These are phyloP conservation scores for Synergus laeviventris DNA, from an alignment of 2,888 invertebrate genomes.

Conservation along the genomic window DNA sequence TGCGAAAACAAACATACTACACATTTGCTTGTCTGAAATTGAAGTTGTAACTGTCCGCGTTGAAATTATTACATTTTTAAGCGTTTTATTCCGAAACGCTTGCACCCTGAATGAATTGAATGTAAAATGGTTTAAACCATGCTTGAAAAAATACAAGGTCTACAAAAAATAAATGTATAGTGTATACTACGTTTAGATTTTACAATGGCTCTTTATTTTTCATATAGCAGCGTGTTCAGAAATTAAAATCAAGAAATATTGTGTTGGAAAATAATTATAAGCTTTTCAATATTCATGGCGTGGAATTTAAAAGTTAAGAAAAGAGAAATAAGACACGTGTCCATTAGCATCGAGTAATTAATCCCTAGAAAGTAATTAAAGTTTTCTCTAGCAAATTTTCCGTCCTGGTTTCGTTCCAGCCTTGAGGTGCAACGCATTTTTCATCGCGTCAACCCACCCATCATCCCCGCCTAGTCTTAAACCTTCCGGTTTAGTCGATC, in stretches of 20 bases:
- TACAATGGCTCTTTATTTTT: not conserved
- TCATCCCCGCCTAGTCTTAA: not conserved
- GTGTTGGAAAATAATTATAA: not conserved
- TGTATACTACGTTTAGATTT: no score
- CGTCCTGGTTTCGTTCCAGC: constrained; percentile 46
- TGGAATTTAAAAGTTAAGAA: constrained; percentile 60
- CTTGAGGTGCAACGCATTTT: constrained; percentile 42
- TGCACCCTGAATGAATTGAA: no score
- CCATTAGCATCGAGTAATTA: constrained; percentile 73
- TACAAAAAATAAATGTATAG: no score
- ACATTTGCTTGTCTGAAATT: not conserved
- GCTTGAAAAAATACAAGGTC: no score
- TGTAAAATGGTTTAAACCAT: no score
- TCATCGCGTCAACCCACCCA: constrained; percentile 26
- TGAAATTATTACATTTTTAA: not conserved
- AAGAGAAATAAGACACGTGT: constrained; percentile 64
- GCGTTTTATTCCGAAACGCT: no score
- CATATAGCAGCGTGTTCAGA: not conserved
- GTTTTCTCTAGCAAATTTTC: constrained; percentile 67
- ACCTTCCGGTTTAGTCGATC: constrained; percentile 4
- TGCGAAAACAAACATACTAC: not conserved
- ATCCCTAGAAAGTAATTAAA: constrained; percentile 73
- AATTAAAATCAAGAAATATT: not conserved
- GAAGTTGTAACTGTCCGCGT: no score
- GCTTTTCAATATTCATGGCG: constrained; percentile 67